phyloP scores from a whole-genome alignment of 2,797 vertebrate genomes.

The Lepilemur ruficaudatus region DNA sequence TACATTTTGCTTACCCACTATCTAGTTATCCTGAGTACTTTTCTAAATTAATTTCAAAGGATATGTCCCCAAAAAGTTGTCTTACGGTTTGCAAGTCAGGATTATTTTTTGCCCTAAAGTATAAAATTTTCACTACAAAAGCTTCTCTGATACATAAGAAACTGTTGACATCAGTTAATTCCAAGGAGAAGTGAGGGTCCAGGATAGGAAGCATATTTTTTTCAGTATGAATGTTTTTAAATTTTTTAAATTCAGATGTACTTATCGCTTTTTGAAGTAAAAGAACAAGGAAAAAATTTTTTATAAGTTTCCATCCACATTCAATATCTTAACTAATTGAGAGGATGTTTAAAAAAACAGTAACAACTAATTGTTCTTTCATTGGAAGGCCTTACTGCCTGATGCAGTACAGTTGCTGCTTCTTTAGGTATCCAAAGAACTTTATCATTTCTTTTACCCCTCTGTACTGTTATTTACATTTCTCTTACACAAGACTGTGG shows the following conservation, averaged over 20 bases:
- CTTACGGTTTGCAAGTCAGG: neutral
- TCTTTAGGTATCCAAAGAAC: neutral
- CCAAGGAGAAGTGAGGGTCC: neutral
- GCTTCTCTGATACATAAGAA: neutral
- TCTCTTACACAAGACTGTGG: neutral
- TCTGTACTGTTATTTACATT: neutral
- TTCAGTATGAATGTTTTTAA: neutral
- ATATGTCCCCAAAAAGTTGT: neutral
- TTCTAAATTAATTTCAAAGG: neutral
- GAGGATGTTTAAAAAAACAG: neutral
- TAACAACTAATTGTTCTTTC: neutral
- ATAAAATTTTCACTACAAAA: constrained; percentile 4
- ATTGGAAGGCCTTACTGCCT: neutral
- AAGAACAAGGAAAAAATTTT: neutral
- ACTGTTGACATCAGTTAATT: neutral
- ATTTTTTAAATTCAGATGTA: neutral
- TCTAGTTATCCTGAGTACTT: neutral
- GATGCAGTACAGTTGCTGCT: neutral
- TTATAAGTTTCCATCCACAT: neutral
- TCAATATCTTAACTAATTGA: neutral
- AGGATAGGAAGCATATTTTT: neutral
- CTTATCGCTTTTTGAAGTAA: neutral
- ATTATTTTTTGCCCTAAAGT: neutral
- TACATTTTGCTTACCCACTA: neutral
- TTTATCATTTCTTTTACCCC: neutral